Conservation (phyloP, 2,113 vertebrate genomes). For the Phalacrocorax carbo region DNA sequence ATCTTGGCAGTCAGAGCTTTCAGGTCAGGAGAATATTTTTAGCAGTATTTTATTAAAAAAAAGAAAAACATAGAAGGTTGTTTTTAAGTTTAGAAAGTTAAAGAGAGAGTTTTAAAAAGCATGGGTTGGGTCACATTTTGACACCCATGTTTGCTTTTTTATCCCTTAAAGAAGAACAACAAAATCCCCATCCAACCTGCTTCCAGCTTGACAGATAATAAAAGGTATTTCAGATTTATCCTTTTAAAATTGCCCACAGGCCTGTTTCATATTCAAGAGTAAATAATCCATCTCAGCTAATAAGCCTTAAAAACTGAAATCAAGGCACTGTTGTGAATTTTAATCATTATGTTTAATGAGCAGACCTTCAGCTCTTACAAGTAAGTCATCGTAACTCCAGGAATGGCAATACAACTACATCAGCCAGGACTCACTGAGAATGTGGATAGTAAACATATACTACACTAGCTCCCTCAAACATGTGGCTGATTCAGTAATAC, state of each 20-base stretch:
- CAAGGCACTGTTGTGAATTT: neutral
- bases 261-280: neutral
- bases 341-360: neutral
- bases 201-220: neutral
- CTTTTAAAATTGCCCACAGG: neutral
- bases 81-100: constrained; percentile 38
- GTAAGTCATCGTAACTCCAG: neutral
- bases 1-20: constrained; percentile 56
- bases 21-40: constrained; percentile 61
- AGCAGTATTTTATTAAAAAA: constrained; percentile 28
- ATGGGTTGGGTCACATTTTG: constrained; percentile 4
- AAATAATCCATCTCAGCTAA: constrained; percentile 1
- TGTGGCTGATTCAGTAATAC: neutral
- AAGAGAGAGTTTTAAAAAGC: neutral
- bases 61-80: constrained; percentile 6
- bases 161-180: neutral
- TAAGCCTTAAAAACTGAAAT: neutral
- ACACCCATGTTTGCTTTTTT: neutral
- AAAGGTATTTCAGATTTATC: neutral
- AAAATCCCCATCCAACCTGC: neutral
- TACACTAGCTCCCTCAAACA: neutral
- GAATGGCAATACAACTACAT: neutral
- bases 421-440: neutral
- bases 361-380: neutral
- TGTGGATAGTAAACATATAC: neutral